phyloP scores from a whole-genome alignment of 92 coral and sea anemone genomes.

The Pocillopora meandrina region DNA sequence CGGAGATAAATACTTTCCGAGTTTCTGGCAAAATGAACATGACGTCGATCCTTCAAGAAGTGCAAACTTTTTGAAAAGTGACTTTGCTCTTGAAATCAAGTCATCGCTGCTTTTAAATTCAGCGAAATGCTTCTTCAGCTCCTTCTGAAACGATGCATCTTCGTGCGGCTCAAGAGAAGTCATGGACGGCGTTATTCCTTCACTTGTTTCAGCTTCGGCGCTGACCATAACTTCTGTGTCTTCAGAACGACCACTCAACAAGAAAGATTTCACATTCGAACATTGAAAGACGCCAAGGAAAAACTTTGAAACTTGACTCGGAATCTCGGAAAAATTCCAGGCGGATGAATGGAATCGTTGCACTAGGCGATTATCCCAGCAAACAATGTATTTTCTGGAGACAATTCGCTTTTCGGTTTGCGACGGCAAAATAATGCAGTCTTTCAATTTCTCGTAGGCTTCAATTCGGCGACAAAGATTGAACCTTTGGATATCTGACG shows the following conservation, averaged over 20 bases:
- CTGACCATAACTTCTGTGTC: too few species aligned
- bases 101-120: slow-evolving; percentile 27
- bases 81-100: slow-evolving; percentile 42
- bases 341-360: not conserved
- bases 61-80: slow-evolving; percentile 39
- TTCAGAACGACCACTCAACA: too few species aligned
- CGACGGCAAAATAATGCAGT: slow-evolving; percentile 54
- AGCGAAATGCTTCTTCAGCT: slow-evolving; percentile 34
- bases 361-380: slow-evolving; percentile 53
- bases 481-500: slow-evolving; percentile 42
- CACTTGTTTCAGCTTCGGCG: not conserved
- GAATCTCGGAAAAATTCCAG: not conserved
- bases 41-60: slow-evolving; percentile 33
- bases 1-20: slow-evolving; percentile 48
- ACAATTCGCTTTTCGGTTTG: slow-evolving; percentile 38
- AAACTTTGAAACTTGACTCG: too few species aligned
- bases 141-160: slow-evolving; percentile 7
- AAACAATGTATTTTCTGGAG: slow-evolving; percentile 51
- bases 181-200: not conserved
- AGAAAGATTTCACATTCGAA: too few species aligned
- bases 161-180: not conserved
- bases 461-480: slow-evolving; percentile 34
- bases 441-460: slow-evolving; percentile 53
- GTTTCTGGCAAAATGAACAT: slow-evolving; percentile 28
- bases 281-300: too few species aligned